Conservation (phyloP, 2,113 vertebrate species). For the Etheostoma cragini region DNA sequence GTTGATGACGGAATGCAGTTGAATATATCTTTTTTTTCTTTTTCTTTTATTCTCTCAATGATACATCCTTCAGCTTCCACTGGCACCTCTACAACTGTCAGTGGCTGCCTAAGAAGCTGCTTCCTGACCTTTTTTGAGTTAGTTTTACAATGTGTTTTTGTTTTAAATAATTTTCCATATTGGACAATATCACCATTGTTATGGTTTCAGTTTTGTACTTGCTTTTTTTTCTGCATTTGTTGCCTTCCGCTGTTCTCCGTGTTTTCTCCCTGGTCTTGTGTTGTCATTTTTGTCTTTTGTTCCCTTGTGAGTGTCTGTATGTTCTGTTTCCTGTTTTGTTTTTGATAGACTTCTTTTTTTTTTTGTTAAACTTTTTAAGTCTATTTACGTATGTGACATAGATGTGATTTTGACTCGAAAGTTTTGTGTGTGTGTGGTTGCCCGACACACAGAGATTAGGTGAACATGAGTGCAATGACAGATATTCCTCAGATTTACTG, state of each 20-base stretch:
- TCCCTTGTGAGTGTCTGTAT: neutral
- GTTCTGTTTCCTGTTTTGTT: neutral
- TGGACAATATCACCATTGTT: neutral
- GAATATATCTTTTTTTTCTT: neutral
- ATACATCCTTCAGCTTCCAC: neutral
- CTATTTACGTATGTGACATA: neutral
- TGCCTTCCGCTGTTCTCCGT: no score
- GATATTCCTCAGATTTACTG: conserved; percentile 49
- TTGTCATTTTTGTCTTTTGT: neutral
- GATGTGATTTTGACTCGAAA: neutral
- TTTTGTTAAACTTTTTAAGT: neutral
- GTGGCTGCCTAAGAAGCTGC: neutral
- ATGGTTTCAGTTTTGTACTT: no score
- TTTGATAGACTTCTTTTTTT: no score
- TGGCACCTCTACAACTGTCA: neutral
- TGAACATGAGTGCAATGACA: conserved; percentile 31
- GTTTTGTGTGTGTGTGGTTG: neutral
- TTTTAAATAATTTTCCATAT: neutral
- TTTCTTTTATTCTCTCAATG: neutral
- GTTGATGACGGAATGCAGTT: neutral
- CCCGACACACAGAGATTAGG: neutral
- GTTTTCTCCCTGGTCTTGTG: no score
- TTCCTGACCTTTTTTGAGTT: neutral
- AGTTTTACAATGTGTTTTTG: neutral
- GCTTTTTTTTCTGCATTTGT: neutral